Evolutionary conservation across 2,888 invertebrate genomes (phyloP), one percentile per base, ranked within the genome.

Genomic region (Dromius quadrimaculatus): DNA sequence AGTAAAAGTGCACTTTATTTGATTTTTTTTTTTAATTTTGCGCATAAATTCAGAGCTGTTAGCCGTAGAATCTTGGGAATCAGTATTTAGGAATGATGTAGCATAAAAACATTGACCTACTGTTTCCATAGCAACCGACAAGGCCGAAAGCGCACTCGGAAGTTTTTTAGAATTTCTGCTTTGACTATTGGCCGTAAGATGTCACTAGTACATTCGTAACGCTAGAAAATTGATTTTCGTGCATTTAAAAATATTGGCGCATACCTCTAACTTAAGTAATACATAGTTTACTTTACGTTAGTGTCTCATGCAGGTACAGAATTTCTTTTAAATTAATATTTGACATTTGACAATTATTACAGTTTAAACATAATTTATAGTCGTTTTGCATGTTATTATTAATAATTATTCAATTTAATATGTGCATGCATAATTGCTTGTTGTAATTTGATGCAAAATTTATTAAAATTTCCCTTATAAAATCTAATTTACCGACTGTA

Each of bases 211-310:
- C 15, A 32, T 28, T n/a, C 11, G 22, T 11, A 54, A 54, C 15
- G 17, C 11, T 28, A 54, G 6, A 50, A 3, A 54, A 54, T 54
- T 28, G 50, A 54, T 54, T 47, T 20, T 28, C 13, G 15, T 54
- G 13, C 9, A 28, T 45, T 54, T 54, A 54, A 54, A 54, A 54
- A 54, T 54, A 28, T 28, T 54, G 28, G 50, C 28, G 50, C 50
- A 54, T 54, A 54, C 28, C 9, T 23, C 20, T n/a, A 20, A 23
- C 13, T 47, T 47, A 23, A 11, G 47, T n/a, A n/a, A n/a, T n/a
- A n/a, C n/a, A 47, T 47, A 47, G 47, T 47, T 54, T 28, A 54
- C 23, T 54, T 54, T 54, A 54, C 47, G 47, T 22, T 6, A 22
- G 50, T 54, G 13, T 54, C 28, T 54, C 28, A 23, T 3, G 50